A percentile compares a stretch with the other conserved stretches of the same genome.
Evolutionary conservation across 2,113 vertebrate species (phyloP).

Genomic region (Mustela lutreola): DNA sequence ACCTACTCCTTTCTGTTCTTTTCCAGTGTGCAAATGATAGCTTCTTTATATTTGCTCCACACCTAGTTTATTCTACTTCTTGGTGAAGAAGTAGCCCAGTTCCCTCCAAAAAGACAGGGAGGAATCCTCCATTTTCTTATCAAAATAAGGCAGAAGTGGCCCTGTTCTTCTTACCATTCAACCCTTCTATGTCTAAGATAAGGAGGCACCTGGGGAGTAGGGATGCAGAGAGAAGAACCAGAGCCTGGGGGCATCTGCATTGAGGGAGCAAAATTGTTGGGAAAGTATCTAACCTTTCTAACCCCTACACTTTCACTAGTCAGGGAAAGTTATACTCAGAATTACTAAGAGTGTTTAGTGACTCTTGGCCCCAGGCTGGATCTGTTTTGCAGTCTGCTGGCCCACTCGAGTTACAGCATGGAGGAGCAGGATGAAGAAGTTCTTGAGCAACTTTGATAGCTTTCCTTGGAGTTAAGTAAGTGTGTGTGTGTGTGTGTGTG

Average conservation of each 20-base stretch:
- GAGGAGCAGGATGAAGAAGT: background rate
- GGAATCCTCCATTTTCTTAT: background rate
- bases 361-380: background rate
- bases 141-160: background rate
- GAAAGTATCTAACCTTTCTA: background rate
- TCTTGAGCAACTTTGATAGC: background rate
- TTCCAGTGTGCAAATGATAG: background rate
- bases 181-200: background rate
- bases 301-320: background rate
- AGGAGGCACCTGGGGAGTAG: background rate
- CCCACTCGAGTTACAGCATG: background rate
- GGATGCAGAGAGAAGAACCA: background rate
- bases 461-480: background rate
- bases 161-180: background rate
- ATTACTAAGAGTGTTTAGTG: background rate
- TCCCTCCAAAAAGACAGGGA: background rate
- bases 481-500: background rate
- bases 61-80: background rate
- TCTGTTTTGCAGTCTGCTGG: background rate
- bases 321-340: background rate
- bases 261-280: background rate
- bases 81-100: background rate
- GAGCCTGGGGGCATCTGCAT: background rate
- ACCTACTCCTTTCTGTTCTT: background rate
- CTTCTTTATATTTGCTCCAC: background rate